Evolutionary conservation across 2,113 vertebrate genomes (phyloP), one percentile per base, ranked within the genome.

Genomic region (Pipra filicauda): DNA sequence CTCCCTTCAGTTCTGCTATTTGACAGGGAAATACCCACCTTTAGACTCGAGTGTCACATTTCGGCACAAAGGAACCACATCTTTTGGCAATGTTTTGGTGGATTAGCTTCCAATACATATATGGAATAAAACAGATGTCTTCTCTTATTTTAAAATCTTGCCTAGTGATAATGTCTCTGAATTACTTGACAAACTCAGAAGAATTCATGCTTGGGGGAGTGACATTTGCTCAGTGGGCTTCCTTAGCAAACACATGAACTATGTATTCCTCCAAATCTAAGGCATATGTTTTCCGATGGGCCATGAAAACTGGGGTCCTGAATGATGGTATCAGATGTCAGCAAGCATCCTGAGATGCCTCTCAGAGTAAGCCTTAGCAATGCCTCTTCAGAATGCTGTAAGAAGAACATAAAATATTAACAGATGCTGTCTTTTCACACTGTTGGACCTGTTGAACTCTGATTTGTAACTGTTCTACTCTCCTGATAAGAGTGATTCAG

Each of bases 181-280:
- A 66, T 35, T 37, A 61, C 41, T 6, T 61, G 41, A 74, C 17
- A 69, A 57, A 57, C 15, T 22, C 14, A 84, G 39, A 61, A 27
- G 27, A 75, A 6, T 48, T 65, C 12, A 26, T 73, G 12, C 6
- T 66, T 24, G 41, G 27, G 30, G 48, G 20, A 76, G 11, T 64
- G 35, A 61, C 27, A 39, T 80, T 46, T 86, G 9, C 20, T 86
- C 23, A 65, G 12, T 20, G 23, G 23, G 6, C 12, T 35, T 51
- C 44, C 52, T 55, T 48, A 86, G 10, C 23, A 69, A 84, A 76
- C 3, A 23, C 30, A 57, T 18, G 24, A 72, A 26, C 23, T 51
- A 4, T 0, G 0, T 48, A 8, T 16, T 91, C 9, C 39, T 80
- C 35, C 27, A 86, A 65, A 65, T 44, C 16, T 35, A 20, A 72